Evolutionary conservation across 2,888 invertebrate genomes (phyloP).

Genomic region (Apodemia zela): DNA sequence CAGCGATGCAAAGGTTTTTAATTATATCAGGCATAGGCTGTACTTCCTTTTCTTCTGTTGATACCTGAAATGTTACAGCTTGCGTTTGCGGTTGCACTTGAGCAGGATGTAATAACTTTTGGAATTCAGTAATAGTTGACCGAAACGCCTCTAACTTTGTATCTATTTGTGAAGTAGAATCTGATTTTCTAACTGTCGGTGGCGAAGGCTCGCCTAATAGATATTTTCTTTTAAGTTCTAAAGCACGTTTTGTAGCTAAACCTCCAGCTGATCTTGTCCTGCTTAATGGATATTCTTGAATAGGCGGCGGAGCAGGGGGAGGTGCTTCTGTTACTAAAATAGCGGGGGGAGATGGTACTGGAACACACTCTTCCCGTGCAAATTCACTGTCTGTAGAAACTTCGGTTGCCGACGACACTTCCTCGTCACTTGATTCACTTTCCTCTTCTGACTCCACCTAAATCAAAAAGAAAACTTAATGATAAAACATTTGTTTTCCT

Average conservation of each 20-base stretch:
- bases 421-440: constrained; percentile 85
- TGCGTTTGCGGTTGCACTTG: constrained; percentile 63
- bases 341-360: constrained; percentile 87
- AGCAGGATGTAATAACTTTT: constrained; percentile 90
- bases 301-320: constrained; percentile 83
- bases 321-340: constrained; percentile 89
- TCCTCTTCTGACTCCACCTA: constrained; percentile 75
- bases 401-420: constrained; percentile 93
- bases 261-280: constrained; percentile 93
- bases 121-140: constrained; percentile 92
- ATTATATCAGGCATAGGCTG: constrained; percentile 83
- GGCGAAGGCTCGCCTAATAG: constrained; percentile 86
- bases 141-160: constrained; percentile 91
- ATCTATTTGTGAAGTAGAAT: constrained; percentile 91
- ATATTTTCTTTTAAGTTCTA: constrained; percentile 92
- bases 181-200: constrained; percentile 88
- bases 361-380: constrained; percentile 88
- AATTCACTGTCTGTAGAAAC: constrained; percentile 96
- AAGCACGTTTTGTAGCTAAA: constrained; percentile 91
- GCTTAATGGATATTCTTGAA: constrained; percentile 88
- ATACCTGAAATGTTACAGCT: constrained; percentile 47
- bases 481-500: background rate
- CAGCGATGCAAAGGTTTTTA: constrained; percentile 60
- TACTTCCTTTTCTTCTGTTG: constrained; percentile 65
- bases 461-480: constrained; percentile 24